Conservation (phyloP, 2,797 vertebrate species). For the Cirrhinus mrigala region DNA sequence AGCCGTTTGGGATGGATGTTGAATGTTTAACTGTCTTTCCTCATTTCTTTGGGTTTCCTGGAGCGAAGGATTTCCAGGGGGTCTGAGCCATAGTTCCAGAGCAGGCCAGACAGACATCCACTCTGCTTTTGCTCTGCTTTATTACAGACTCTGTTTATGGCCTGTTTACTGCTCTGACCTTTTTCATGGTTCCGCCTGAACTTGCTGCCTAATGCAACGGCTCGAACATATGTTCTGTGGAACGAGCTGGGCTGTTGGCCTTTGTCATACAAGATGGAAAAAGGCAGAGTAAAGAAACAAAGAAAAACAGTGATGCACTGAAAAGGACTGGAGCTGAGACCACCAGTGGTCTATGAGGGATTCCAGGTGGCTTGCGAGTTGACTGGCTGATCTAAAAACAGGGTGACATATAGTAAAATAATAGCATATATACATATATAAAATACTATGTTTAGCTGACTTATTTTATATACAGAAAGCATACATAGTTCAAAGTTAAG, state of each 20-base stretch:
- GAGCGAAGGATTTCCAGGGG: slow-evolving; percentile 39
- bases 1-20: slow-evolving; percentile 33
- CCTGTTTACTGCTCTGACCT: slow-evolving; percentile 57
- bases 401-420: not conserved
- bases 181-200: slow-evolving; percentile 52
- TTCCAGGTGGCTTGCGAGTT: not conserved
- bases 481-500: not conserved
- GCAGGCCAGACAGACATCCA: slow-evolving; percentile 55
- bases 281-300: not conserved
- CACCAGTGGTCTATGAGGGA: not conserved
- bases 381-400: not conserved
- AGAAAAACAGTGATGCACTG: not conserved
- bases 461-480: not conserved
- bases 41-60: slow-evolving; percentile 39
- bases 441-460: not conserved
- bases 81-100: slow-evolving; percentile 33
- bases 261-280: slow-evolving; percentile 36
- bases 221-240: slow-evolving; percentile 22
- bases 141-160: slow-evolving; percentile 52
- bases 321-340: not conserved
- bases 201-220: slow-evolving; percentile 43
- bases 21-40: slow-evolving; percentile 47
- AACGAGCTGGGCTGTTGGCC: slow-evolving; percentile 27
- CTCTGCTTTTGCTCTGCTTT: slow-evolving; percentile 56
- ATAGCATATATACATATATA: not conserved